These are phyloP conservation scores for Tonatia bakeri DNA, from an alignment of 2,113 vertebrate genomes.

Conservation along the genomic window DNA sequence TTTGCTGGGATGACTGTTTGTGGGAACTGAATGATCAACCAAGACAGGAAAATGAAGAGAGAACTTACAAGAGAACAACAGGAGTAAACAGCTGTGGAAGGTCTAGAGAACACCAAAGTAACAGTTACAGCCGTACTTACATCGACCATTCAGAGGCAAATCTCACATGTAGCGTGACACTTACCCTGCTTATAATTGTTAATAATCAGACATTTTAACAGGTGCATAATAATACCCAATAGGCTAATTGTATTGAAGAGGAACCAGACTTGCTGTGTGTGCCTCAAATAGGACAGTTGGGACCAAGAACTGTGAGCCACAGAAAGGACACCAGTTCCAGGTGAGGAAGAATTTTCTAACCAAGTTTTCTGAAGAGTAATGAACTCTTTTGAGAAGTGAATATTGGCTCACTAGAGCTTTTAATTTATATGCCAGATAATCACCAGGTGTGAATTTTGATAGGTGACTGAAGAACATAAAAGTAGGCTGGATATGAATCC, in stretches of 20 bases:
- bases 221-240: conserved; percentile 20
- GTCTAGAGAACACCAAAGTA: neutral
- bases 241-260: conserved; percentile 19
- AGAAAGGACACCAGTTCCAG: neutral
- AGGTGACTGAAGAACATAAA: neutral
- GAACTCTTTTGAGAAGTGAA: neutral
- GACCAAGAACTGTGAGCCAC: neutral
- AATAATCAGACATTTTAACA: conserved; percentile 32
- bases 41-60: neutral
- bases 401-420: neutral
- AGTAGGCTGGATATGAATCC: neutral
- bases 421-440: neutral
- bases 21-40: rapidly evolving
- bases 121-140: neutral
- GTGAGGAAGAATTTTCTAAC: neutral
- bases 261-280: neutral
- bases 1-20: neutral
- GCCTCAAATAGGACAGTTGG: neutral
- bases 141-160: neutral
- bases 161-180: neutral
- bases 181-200: conserved; percentile 28
- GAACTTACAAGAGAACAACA: neutral
- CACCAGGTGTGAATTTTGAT: neutral
- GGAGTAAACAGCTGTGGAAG: neutral
- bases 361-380: neutral